A percentile compares a stretch with the other conserved stretches of the same genome.
Evolutionary conservation across 2,113 vertebrate genomes (phyloP).

Genomic region (Strix uralensis): DNA sequence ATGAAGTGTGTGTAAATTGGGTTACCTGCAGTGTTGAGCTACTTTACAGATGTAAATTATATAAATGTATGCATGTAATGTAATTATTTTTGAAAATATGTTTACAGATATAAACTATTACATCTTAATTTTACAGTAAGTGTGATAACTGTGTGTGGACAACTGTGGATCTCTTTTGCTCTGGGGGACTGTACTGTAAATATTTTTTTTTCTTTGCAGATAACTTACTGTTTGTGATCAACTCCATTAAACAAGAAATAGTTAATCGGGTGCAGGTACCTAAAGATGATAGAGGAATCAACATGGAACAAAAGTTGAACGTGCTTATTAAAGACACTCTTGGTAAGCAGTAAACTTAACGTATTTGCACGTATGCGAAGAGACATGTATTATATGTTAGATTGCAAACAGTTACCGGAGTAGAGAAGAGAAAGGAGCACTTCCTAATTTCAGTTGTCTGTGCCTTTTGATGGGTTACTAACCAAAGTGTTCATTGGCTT

Average conservation of each 20-base stretch:
- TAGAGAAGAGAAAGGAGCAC: neutral
- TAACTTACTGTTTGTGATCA: slow-evolving; percentile 96
- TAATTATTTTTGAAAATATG: neutral
- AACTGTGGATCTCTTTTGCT: neutral
- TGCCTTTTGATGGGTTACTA: neutral
- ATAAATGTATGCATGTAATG: neutral
- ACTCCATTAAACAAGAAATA: slow-evolving; percentile 98
- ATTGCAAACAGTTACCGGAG: neutral
- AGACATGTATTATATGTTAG: rapidly evolving
- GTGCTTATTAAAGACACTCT: slow-evolving; percentile 92
- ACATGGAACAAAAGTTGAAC: slow-evolving; percentile 93
- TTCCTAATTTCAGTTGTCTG: neutral
- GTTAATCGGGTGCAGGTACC: slow-evolving; percentile 91
- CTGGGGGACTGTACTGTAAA: neutral
- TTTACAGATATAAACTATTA: neutral
- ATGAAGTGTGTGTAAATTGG: neutral
- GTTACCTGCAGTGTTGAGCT: neutral
- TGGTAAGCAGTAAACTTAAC: slow-evolving; percentile 76
- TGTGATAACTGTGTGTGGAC: neutral
- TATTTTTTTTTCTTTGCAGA: slow-evolving; percentile 74
- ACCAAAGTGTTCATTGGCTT: neutral
- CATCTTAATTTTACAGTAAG: neutral
- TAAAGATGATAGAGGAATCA: slow-evolving; percentile 82
- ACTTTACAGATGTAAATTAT: neutral
- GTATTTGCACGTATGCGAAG: neutral